Percentiles rank a stretch among this genome's conserved stretches.
These are phyloP conservation scores for Slavum lentiscoides DNA, from an alignment of 2,888 invertebrate genomes.

Conservation along the genomic window DNA sequence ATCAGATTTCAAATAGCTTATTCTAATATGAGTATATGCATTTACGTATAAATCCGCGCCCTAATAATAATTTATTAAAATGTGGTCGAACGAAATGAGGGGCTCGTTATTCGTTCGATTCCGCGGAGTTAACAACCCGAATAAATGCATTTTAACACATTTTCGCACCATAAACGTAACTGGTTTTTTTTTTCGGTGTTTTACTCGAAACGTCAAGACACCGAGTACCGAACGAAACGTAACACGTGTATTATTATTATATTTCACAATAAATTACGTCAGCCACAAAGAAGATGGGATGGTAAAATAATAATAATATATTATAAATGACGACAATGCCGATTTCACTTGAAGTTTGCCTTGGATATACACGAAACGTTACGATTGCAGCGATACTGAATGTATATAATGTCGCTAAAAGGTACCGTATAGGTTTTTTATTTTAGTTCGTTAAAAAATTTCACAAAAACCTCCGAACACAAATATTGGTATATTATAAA, in stretches of 20 bases:
- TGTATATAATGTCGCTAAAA: background rate
- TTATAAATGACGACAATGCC: background rate
- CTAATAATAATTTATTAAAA: no score
- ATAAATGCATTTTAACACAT: conserved; percentile 26
- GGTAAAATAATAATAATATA: background rate
- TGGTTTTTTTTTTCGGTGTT: conserved; percentile 39
- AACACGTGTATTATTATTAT: conserved; percentile 5
- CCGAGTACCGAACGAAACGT: conserved; percentile 1
- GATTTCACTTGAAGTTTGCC: conserved; percentile 43
- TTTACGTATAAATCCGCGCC: no score
- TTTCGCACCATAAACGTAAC: conserved; percentile 7
- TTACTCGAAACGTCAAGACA: conserved; percentile 14
- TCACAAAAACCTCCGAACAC: background rate
- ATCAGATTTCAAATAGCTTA: no score
- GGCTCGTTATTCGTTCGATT: background rate
- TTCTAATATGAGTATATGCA: no score
- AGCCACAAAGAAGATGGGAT: conserved; percentile 16
- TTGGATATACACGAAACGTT: conserved; percentile 21
- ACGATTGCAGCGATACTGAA: background rate
- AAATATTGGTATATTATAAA: no score
- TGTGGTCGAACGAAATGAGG: no score
- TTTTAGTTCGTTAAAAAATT: background rate
- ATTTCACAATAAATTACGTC: conserved; percentile 44
- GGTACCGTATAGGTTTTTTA: background rate
- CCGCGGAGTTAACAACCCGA: background rate